A percentile compares a stretch with the other conserved stretches of the same genome.
Conservation (phyloP, 2,888 invertebrate species). For the Phragmatobia fuliginosa region DNA sequence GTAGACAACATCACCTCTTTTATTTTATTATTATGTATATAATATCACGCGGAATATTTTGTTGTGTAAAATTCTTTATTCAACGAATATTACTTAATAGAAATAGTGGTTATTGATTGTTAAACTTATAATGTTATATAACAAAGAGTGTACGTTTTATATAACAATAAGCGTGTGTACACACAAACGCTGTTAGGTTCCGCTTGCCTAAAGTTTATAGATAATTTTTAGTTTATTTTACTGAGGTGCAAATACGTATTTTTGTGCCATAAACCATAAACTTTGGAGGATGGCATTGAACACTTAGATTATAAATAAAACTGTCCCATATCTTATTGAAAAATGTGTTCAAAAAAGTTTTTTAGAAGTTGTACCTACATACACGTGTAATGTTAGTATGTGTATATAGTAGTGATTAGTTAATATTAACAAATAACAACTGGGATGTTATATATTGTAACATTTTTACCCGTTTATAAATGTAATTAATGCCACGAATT, state of each 20-base stretch:
- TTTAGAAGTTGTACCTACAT: constrained; percentile 80
- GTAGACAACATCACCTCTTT: background rate
- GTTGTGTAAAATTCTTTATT: constrained; percentile 11
- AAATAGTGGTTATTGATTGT: constrained; percentile 12
- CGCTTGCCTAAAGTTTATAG: constrained; percentile 60
- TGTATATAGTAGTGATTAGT: constrained; percentile 70
- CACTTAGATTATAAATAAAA: constrained; percentile 62
- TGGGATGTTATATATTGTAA: constrained; percentile 57
- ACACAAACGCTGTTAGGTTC: constrained; percentile 51
- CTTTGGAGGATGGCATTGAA: constrained; percentile 54
- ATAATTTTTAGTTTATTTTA: constrained; percentile 42
- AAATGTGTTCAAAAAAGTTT: constrained; percentile 82
- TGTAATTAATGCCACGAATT: constrained; percentile 48
- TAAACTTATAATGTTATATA: constrained; percentile 29
- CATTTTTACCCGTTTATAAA: constrained; percentile 56
- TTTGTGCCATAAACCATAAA: constrained; percentile 71
- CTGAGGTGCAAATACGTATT: constrained; percentile 59
- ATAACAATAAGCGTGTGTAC: background rate
- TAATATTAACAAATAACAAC: constrained; percentile 54
- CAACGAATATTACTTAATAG: constrained; percentile 15
- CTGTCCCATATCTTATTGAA: constrained; percentile 83
- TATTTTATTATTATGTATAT: constrained; percentile 16
- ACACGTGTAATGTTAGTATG: constrained; percentile 67
- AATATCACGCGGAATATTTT: background rate
- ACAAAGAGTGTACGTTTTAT: constrained; percentile 21